Evolutionary conservation across 2,113 vertebrate species (phyloP).

Genomic region (Gopherus flavomarginatus): DNA sequence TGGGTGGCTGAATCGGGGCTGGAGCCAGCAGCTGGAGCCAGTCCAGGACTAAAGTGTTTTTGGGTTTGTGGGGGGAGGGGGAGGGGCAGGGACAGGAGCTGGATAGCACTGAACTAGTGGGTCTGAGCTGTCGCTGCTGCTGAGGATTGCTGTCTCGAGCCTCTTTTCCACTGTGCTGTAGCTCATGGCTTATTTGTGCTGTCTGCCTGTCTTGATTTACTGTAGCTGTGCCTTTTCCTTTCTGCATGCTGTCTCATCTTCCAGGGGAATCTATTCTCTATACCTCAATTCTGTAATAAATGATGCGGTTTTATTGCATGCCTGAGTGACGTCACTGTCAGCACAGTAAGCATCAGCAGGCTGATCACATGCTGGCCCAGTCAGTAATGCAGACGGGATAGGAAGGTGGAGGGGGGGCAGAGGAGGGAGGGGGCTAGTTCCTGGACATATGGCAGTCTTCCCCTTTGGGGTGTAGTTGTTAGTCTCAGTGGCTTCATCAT

Average conservation of each 20-base stretch:
- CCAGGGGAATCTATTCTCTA: conserved; percentile 67
- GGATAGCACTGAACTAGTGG: conserved; percentile 80
- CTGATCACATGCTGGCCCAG: conserved; percentile 97
- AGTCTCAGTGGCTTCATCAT: conserved; percentile 62
- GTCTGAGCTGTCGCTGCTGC: conserved; percentile 72
- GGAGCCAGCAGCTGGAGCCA: conserved; percentile 87
- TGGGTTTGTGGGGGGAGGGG: conserved; percentile 74
- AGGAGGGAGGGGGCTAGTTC: conserved; percentile 58
- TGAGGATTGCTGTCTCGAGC: conserved; percentile 63
- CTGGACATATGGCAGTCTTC: conserved; percentile 86
- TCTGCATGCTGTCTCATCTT: conserved; percentile 56
- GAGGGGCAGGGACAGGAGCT: conserved; percentile 80
- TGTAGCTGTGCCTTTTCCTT: conserved; percentile 46
- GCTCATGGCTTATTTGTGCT: conserved; percentile 53
- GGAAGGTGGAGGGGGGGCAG: conserved; percentile 76
- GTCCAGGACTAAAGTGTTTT: conserved; percentile 86
- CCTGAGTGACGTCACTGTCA: conserved; percentile 96
- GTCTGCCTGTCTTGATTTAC: conserved; percentile 38
- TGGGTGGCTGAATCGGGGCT: conserved; percentile 88
- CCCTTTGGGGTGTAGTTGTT: conserved; percentile 60
- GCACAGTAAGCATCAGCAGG: conserved; percentile 95
- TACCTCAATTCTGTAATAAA: conserved; percentile 74
- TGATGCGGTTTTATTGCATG: conserved; percentile 83
- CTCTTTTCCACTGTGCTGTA: conserved; percentile 63
- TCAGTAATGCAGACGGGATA: conserved; percentile 93